These are phyloP conservation scores for Pholis gunnellus DNA, from an alignment of 2,113 vertebrate species.

Conservation along the genomic window DNA sequence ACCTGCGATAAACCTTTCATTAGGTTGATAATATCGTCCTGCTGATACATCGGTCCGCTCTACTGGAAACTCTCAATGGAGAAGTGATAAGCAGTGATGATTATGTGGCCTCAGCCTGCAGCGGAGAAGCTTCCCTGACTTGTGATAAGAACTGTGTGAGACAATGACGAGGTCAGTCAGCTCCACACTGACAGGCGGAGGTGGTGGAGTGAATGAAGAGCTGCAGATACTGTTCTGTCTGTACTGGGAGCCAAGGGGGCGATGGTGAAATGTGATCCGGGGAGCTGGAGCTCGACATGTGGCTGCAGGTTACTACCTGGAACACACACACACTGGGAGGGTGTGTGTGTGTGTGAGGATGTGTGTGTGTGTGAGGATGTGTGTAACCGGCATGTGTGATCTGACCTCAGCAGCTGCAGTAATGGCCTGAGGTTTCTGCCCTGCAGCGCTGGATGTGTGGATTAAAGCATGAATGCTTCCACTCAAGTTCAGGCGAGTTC, in stretches of 20 bases:
- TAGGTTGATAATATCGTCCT: background rate
- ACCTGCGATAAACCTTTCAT: background rate
- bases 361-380: background rate
- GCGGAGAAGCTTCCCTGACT: background rate
- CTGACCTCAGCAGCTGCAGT: slow-evolving; percentile 3
- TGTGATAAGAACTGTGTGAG: background rate
- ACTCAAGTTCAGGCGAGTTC: slow-evolving; percentile 12
- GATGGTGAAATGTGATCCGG: slow-evolving; percentile 64
- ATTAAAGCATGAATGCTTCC: background rate
- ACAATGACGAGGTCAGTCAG: background rate
- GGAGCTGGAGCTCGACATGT: slow-evolving; percentile 48
- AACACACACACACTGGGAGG: slow-evolving; percentile 19
- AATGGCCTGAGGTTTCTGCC: slow-evolving; percentile 5
- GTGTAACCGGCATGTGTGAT: background rate
- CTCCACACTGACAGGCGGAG: background rate
- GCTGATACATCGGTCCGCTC: background rate
- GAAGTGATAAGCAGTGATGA: background rate
- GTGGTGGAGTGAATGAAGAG: slow-evolving; percentile 12
- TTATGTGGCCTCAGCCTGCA: background rate
- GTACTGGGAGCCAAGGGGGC: slow-evolving; percentile 28
- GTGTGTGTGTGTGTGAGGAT: slow-evolving; percentile 9
- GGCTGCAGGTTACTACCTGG: slow-evolving; percentile 51
- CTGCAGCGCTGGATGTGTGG: slow-evolving; percentile 24
- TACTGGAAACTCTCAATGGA: background rate
- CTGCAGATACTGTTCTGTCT: slow-evolving; percentile 26